Conservation (phyloP, 2,797 vertebrate genomes). For the Pristis pectinata region DNA sequence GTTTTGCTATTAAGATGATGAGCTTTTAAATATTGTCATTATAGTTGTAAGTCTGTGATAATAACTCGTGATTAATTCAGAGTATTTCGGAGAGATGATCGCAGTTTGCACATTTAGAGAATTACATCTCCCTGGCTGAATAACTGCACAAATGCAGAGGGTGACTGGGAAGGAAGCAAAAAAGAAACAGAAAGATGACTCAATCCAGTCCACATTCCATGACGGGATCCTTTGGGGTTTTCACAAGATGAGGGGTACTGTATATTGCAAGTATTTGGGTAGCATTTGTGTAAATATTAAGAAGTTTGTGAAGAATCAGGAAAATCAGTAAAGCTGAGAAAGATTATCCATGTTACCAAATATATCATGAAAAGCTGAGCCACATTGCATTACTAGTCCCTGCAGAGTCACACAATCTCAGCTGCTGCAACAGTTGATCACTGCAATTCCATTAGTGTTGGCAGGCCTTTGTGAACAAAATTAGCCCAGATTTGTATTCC, state of each 20-base stretch:
- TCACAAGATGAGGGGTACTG: not conserved
- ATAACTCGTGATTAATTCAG: slow-evolving; percentile 10
- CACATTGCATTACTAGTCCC: not conserved
- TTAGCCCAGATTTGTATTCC: not conserved
- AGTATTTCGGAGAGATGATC: not conserved
- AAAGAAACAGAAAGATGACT: not conserved
- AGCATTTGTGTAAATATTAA: not conserved
- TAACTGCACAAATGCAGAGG: not conserved
- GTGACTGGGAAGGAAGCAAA: not conserved
- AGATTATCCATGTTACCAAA: not conserved
- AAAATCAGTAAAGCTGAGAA: not conserved
- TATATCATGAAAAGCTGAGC: not conserved
- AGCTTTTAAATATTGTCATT: not conserved
- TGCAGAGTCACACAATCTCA: not conserved
- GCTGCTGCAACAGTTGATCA: not conserved
- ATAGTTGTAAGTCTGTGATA: not conserved
- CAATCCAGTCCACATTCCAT: not conserved
- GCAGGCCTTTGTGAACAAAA: not conserved
- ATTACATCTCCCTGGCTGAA: not conserved
- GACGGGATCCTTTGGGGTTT: not conserved
- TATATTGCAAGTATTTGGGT: not conserved
- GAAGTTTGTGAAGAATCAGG: not conserved
- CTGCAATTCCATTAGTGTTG: not conserved
- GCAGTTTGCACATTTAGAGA: not conserved
- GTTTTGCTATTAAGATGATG: not conserved